Base-by-base conservation (phyloP, 2,888 invertebrate species). In the Argyra leucocephala region DNA sequence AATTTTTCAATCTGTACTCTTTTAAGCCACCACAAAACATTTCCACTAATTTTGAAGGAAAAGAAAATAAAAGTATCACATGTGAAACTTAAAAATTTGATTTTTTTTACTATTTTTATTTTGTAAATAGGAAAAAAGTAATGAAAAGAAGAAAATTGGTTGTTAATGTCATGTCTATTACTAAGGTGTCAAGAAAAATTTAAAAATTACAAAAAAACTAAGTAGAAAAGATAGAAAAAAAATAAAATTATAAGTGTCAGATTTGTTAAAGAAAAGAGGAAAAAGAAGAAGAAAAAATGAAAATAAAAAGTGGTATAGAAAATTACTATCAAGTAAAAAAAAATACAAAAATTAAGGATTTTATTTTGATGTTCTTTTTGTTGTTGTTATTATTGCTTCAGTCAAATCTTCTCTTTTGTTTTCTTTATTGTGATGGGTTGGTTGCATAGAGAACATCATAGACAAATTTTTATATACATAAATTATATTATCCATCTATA, bases 111-210 rank as follows among this genome's bases (percentile, higher is more conserved):
- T 26, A 26, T 37, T 15, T 12, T 37, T 37, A 12, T 37, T 37
- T 37, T 9, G n/a, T n/a, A n/a, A n/a, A n/a, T n/a, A 48, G 48
- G 18, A 48, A 48, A 48, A 48, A 48, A 48, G n/a, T 48, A 48
- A 48, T 48, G 18, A 48, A 48, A 48, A 12, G 48, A 48, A 48
- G 48, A 48, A 48, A 48, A 48, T 48, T 48, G 48, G 48, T 48
- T 48, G 48, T 48, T 48, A 48, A 48, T 48, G 48, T 48, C 48
- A 48, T 48, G 48, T 48, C 48, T 48, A 48, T 48, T 48, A 48
- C 48, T 48, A n/a, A 48, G 48, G 48, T 48, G 48, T 48, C 48
- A 48, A 48, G 48, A 48, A 48, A 48, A 48, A 48, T 48, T 48
- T 48, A 15, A 48, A 48, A 48, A 48, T 48, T 48, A 12, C 37